A percentile compares a stretch with the other conserved stretches of the same genome.
Evolutionary conservation across 2,113 vertebrate species (phyloP).

Genomic region (Python bivittatus): DNA sequence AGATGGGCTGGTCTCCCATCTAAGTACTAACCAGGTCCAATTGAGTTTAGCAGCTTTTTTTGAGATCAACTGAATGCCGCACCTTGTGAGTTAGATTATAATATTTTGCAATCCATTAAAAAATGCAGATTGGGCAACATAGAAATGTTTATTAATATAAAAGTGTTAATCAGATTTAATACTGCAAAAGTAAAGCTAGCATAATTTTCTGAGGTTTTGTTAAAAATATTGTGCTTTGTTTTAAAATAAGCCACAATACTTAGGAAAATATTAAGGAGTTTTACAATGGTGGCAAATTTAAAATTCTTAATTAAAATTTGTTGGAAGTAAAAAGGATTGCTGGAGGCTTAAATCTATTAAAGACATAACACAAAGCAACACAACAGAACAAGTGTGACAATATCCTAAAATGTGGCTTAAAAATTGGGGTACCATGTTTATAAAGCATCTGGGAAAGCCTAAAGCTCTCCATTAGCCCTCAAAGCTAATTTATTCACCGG

Average conservation of each 20-base stretch:
- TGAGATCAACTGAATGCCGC: not conserved
- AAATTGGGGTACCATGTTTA: not conserved
- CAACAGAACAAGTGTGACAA: not conserved
- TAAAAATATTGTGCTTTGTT: not conserved
- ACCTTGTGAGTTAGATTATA: not conserved
- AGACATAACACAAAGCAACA: not conserved
- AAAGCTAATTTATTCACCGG: slow-evolving; percentile 46
- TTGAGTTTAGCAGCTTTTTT: not conserved
- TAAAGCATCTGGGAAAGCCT: not conserved
- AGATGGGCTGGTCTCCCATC: not conserved
- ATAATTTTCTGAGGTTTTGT: not conserved
- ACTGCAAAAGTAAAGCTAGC: not conserved
- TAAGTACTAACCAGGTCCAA: not conserved
- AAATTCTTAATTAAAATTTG: not conserved
- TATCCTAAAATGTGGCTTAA: not conserved
- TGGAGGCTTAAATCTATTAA: not conserved
- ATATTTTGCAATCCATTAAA: not conserved
- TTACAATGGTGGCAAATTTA: not conserved
- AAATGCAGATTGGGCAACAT: not conserved
- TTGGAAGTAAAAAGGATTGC: not conserved
- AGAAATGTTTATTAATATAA: slow-evolving; percentile 5
- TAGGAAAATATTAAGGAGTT: not conserved
- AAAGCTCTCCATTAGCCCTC: not conserved
- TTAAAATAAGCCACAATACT: not conserved
- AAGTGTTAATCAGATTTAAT: not conserved